Evolutionary conservation across 2,113 vertebrate species (phyloP), one percentile per base, ranked within the genome.

Genomic region (Neogobius melanostomus): DNA sequence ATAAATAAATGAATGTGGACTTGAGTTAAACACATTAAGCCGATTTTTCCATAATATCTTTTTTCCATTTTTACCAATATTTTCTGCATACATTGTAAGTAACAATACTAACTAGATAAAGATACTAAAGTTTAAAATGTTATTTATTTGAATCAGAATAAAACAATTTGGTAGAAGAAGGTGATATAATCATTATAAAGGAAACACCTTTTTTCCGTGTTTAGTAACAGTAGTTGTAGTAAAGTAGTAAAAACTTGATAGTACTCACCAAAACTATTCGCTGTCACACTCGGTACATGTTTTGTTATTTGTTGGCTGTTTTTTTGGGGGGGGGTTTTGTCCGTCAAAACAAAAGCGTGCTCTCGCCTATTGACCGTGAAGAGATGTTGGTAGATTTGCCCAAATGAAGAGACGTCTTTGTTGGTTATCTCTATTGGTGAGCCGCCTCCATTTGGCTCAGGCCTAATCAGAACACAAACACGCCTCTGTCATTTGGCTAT

Each of bases 381-480:
- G 84, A 88, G 89, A 90, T 85, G 87, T 77, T 85, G 74, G 49
- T 82, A 86, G 78, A 86, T 90, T 88, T 77, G 79, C 88, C 77
- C 71, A 71, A 74, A 76, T 89, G 82, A 90, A 88, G 82, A 77
- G 82, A 83, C 71, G 80, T 74, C 90, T 92, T 90, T 93, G 91
- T 90, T 86, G 81, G 81, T 84, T 86, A 87, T 89, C 83, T 88
- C 85, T 69, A 89, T 86, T 90, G 86, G 87, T 86, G 85, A 85
- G 88, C 85, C 74, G 80, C 88, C 90, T 89, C 83, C 79, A 74
- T 88, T 91, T 90, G 88, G 88, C 88, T 82, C 72, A 42, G 59
- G 85, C 46, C 81, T 88, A 89, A 91, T 92, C 90, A 89, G 87
- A 92, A 91, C 67, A 92, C 90, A 92, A 92, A 91, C 90, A 92